These are phyloP conservation scores for Ammodytes marinus DNA, from an alignment of 2,113 vertebrate genomes.

Conservation along the genomic window DNA sequence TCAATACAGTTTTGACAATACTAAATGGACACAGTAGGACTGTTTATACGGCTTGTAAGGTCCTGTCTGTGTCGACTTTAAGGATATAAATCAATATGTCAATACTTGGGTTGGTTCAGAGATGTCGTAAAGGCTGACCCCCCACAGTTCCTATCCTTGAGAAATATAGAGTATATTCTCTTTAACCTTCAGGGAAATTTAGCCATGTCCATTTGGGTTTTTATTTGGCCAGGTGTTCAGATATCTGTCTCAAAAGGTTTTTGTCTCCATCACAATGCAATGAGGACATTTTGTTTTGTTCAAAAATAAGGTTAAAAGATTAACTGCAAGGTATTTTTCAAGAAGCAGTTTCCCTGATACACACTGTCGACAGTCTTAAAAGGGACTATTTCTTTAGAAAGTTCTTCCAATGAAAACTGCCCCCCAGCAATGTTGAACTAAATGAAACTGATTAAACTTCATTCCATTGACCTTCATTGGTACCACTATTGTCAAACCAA, in stretches of 20 bases:
- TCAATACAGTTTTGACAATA: constrained; percentile 49
- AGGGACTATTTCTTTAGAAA: neutral
- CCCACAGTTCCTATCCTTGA: neutral
- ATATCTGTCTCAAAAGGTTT: neutral
- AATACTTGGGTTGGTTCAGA: neutral
- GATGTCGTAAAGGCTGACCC: too few relatives aligned
- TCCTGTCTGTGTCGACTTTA: neutral
- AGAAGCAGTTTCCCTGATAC: neutral
- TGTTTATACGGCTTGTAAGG: neutral
- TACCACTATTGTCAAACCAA: neutral
- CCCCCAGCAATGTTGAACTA: neutral
- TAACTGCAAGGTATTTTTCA: neutral
- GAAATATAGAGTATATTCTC: constrained; percentile 12
- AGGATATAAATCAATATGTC: neutral
- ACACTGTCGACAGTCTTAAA: neutral
- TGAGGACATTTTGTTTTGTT: neutral
- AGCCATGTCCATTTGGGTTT: neutral
- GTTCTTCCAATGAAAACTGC: neutral
- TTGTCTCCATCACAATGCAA: neutral
- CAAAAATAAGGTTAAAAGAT: neutral
- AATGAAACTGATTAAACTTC: neutral
- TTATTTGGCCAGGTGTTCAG: constrained; percentile 12
- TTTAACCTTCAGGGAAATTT: constrained; percentile 5
- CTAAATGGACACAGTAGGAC: constrained; percentile 11
- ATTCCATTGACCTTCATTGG: neutral